Evolutionary conservation across 2,797 vertebrate genomes (phyloP), one percentile per base, ranked within the genome.

Genomic region (Buphagus erythrorhynchus): DNA sequence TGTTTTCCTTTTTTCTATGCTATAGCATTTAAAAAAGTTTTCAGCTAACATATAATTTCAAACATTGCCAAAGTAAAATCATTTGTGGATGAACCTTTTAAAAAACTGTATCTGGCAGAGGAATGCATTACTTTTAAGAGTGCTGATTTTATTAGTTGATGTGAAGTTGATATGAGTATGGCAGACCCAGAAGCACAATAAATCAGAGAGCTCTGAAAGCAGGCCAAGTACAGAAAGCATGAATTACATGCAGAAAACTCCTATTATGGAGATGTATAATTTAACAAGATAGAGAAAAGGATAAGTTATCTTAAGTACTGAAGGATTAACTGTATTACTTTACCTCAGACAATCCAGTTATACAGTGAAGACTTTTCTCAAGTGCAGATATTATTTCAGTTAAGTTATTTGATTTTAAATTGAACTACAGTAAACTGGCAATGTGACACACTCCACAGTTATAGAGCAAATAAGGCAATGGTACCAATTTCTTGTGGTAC

Each of bases 261-360:
- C 92, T 88, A 81, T 90, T 95, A 95, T 88, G 85, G 90, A 95
- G 45, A 79, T 58, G 61, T 91, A 74, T 91, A 91, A 90, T 83
- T 91, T 94, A 88, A 84, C 61, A 88, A 91, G 73, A 66, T 9
- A 63, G 36, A 54, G 66, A 79, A 81, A 69, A 13, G 31, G 51
- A 45, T 81, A 51, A 21, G 49, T 52, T 93, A 75, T 72, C 51
- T 58, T 75, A 69, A 75, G 54, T 49, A 86, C 57, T 71, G 46
- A 78, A 92, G 58, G 76, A 90, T 95, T 93, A 88, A 81, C 66
- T 81, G 59, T 72, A 84, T 90, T 90, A 40, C 79, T 83, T 84
- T 92, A 72, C 58, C 54, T 86, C 83, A 81, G 49, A 88, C 35
- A 78, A 90, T 93, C 35, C 46, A 57, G 78, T 93, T 80, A 58